A percentile compares a stretch with the other conserved stretches of the same genome.
Evolutionary conservation across 1,140 invertebrate genomes (phyloP).

Genomic region (Watersipora subatra): DNA sequence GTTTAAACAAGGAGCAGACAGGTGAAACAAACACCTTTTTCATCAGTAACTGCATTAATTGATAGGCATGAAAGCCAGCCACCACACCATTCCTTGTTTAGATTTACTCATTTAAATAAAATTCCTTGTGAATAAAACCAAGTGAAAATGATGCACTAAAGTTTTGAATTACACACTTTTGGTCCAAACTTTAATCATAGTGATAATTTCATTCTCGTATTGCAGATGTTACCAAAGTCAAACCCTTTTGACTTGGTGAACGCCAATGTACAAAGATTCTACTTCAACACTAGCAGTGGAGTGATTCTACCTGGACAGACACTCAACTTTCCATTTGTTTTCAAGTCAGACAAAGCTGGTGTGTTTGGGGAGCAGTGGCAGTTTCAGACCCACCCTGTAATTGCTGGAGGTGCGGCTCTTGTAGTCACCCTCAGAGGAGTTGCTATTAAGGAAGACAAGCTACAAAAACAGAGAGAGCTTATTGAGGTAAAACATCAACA

Average conservation of each 20-base stretch:
- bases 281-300: conserved; percentile 38
- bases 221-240: conserved; percentile 34
- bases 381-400: conserved; percentile 32
- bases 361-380: conserved; percentile 39
- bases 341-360: conserved; percentile 37
- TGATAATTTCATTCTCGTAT: too few relatives aligned
- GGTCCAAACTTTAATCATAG: too few relatives aligned
- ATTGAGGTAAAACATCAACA: conserved; percentile 24
- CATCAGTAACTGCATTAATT: too few relatives aligned
- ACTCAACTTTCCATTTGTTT: conserved; percentile 36
- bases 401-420: conserved; percentile 32
- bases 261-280: conserved; percentile 31
- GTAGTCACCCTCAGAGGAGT: conserved; percentile 34
- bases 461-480: conserved; percentile 22
- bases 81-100: too few relatives aligned
- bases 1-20: too few relatives aligned
- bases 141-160: too few relatives aligned
- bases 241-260: conserved; percentile 36
- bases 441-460: conserved; percentile 33
- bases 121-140: too few relatives aligned
- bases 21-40: too few relatives aligned
- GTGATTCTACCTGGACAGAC: conserved; percentile 37
- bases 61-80: too few relatives aligned
- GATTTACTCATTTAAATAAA: too few relatives aligned
- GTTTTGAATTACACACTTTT: too few relatives aligned